Evolutionary conservation across 1,140 invertebrate species (phyloP).

Genomic region (Calephelis virginiensis): DNA sequence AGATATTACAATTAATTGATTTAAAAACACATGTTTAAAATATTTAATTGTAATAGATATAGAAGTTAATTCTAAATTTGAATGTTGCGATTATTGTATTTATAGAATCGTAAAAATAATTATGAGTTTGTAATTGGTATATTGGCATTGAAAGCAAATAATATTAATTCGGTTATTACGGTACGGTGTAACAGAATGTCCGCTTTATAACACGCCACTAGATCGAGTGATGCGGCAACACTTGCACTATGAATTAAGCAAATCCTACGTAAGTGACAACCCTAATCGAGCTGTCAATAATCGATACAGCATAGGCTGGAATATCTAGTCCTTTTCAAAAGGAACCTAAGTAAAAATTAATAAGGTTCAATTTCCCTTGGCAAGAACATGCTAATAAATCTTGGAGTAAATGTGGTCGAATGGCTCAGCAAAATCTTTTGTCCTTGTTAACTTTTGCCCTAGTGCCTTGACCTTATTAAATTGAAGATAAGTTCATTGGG

Average conservation of each 20-base stretch:
- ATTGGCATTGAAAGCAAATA: not conserved
- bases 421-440: constrained; percentile 19
- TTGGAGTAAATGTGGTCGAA: constrained; percentile 8
- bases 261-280: constrained; percentile 35
- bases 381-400: constrained; percentile 15
- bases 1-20: too few relatives aligned
- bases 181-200: not conserved
- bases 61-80: too few relatives aligned
- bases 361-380: not conserved
- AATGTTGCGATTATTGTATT: too few relatives aligned
- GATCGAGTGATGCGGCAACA: constrained; percentile 27
- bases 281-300: constrained; percentile 32
- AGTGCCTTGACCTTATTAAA: constrained; percentile 14
- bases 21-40: too few relatives aligned
- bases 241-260: constrained; percentile 38
- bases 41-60: too few relatives aligned
- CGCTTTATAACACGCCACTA: constrained; percentile 12
- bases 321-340: not conserved
- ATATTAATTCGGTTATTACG: not conserved
- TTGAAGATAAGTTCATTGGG: not conserved
- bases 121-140: too few relatives aligned
- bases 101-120: too few relatives aligned
- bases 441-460: constrained; percentile 18
- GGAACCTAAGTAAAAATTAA: not conserved
- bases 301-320: constrained; percentile 25